A percentile compares a stretch with the other conserved stretches of the same genome.
Evolutionary conservation across 2,888 invertebrate species (phyloP).

Genomic region (Punctoribates punctum): DNA sequence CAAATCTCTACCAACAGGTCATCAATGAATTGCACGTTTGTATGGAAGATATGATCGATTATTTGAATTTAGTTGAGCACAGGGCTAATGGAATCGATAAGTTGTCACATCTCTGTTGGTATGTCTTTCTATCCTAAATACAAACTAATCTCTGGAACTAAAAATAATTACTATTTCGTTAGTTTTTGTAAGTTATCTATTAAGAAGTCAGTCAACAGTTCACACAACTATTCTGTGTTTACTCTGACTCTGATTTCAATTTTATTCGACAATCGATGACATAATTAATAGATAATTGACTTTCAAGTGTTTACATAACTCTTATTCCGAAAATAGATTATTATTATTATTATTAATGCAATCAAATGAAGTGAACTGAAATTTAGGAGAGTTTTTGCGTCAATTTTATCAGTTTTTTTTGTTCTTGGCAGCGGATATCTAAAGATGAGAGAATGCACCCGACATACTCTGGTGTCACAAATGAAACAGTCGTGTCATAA

Average conservation of each 20-base stretch:
- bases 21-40: conserved; percentile 23
- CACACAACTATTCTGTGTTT: too few relatives aligned
- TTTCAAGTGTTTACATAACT: not conserved
- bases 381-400: too few relatives aligned
- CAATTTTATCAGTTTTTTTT: too few relatives aligned
- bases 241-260: too few relatives aligned
- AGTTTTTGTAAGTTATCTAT: too few relatives aligned
- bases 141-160: not conserved
- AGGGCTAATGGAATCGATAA: not conserved
- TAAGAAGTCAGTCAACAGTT: too few relatives aligned
- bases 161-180: not conserved
- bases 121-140: not conserved
- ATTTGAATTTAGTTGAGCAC: not conserved
- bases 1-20: not conserved
- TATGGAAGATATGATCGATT: conserved; percentile 36
- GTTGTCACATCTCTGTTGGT: conserved; percentile 29
- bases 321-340: not conserved
- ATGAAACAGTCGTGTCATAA: conserved; percentile 7
- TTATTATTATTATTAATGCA: not conserved
- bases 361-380: not conserved
- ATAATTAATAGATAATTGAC: too few relatives aligned
- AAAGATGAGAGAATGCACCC: conserved; percentile 11
- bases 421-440: conserved; percentile 13
- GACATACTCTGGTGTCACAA: not conserved
- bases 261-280: too few relatives aligned